Evolutionary conservation across 37 sponge, comb jelly and placozoan species (phyloP).

Genomic region (Beroe ovata): DNA sequence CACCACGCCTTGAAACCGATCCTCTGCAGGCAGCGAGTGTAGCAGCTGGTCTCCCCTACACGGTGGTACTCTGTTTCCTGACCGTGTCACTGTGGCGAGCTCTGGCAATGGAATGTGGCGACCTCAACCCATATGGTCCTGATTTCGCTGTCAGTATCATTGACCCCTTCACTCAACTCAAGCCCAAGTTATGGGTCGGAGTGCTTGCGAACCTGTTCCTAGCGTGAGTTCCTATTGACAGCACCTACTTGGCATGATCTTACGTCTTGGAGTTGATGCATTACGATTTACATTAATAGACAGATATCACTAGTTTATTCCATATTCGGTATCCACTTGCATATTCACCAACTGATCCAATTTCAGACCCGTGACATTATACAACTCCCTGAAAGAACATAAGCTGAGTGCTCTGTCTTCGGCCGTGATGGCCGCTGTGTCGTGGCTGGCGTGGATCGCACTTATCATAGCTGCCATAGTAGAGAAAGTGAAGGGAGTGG

Average conservation of each 20-base stretch:
- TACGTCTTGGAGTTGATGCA: too few species aligned
- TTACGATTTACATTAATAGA: too few species aligned
- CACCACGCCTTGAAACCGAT: too few species aligned
- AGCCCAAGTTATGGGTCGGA: background rate
- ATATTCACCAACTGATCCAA: too few species aligned
- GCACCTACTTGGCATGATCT: too few species aligned
- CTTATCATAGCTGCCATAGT: background rate
- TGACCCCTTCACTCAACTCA: slow-evolving; percentile 13
- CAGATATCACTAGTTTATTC: too few species aligned
- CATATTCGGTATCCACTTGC: too few species aligned
- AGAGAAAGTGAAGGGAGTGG: background rate
- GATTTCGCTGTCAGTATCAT: slow-evolving; percentile 21
- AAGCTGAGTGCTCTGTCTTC: background rate
- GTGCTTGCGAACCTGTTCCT: background rate
- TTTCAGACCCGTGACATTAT: slow-evolving; percentile 40
- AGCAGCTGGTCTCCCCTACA: slow-evolving; percentile 49
- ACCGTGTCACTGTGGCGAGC: slow-evolving; percentile 10
- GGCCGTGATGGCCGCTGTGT: background rate
- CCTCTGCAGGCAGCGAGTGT: slow-evolving; percentile 42
- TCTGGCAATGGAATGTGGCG: slow-evolving; percentile 43
- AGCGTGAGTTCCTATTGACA: slow-evolving; percentile 51
- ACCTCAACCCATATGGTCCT: slow-evolving; percentile 58
- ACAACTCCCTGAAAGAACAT: slow-evolving; percentile 1
- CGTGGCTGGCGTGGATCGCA: slow-evolving; percentile 4
- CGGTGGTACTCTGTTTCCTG: slow-evolving; percentile 32